These are phyloP conservation scores for Naja naja DNA, from an alignment of 2,113 vertebrate species.

Conservation along the genomic window DNA sequence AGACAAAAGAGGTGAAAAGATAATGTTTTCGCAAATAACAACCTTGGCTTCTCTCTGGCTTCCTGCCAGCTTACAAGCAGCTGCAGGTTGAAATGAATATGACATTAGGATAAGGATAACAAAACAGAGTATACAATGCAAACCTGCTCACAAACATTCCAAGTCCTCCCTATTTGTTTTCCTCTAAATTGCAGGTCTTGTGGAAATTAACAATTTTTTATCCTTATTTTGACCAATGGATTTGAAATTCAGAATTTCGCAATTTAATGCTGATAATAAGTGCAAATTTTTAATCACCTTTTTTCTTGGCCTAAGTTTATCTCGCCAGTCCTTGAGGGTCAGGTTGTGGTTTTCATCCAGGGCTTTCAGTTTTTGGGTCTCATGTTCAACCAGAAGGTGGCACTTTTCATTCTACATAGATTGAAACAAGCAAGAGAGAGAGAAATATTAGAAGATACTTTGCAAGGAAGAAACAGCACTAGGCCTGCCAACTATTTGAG, in stretches of 20 bases:
- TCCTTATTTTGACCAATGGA: not conserved
- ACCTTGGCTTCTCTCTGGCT: not conserved
- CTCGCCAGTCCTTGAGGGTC: slow-evolving; percentile 88
- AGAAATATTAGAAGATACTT: not conserved
- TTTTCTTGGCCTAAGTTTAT: slow-evolving; percentile 87
- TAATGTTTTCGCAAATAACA: not conserved
- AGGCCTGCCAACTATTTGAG: not conserved
- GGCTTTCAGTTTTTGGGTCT: slow-evolving; percentile 88
- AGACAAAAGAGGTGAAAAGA: not conserved
- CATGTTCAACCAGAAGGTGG: slow-evolving; percentile 91
- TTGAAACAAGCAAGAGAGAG: not conserved
- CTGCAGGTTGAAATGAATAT: accelerated
- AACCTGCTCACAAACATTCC: not conserved
- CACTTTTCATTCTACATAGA: slow-evolving; percentile 91
- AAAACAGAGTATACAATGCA: not conserved
- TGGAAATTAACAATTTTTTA: not conserved
- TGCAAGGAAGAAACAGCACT: not conserved
- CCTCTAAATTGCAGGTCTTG: not conserved
- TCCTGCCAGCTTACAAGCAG: not conserved
- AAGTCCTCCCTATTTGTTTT: not conserved
- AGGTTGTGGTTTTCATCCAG: slow-evolving; percentile 88
- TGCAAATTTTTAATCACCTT: slow-evolving; percentile 70
- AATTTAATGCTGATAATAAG: not conserved
- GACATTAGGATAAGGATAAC: not conserved
- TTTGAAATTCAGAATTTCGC: not conserved